Evolutionary conservation across 2,888 invertebrate genomes (phyloP).

Genomic region (Molorchus minor): DNA sequence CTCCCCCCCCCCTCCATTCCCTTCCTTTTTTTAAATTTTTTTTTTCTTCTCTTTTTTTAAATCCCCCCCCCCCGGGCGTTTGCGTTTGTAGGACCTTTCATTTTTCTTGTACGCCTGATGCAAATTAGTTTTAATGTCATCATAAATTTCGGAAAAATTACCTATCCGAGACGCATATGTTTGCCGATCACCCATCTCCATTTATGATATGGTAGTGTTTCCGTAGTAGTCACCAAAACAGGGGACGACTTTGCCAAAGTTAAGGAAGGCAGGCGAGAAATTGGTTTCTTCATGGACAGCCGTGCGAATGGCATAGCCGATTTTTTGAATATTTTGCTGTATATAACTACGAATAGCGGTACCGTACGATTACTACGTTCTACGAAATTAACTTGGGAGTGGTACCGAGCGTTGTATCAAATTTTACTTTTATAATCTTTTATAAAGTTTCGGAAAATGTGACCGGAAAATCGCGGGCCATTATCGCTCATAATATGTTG

Average conservation of each 20-base stretch:
- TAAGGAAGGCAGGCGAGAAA: no score
- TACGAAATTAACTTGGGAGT: neutral
- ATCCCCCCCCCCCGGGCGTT: no score
- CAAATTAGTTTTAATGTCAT: neutral
- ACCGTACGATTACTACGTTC: neutral
- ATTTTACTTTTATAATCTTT: slow-evolving; percentile 2
- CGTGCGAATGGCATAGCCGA: neutral
- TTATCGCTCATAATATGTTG: slow-evolving; percentile 1
- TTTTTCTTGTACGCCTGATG: slow-evolving; percentile 6
- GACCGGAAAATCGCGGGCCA: neutral
- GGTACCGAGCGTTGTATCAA: neutral
- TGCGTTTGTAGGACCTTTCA: neutral
- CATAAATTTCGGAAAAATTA: slow-evolving; percentile 2
- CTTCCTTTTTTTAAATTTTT: no score
- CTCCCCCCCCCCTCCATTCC: no score
- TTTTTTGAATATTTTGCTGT: neutral
- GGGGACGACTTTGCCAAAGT: neutral
- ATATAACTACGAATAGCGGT: slow-evolving; percentile 1
- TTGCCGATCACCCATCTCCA: no score
- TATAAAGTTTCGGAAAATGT: neutral
- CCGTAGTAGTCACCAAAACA: neutral
- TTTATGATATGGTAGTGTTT: neutral
- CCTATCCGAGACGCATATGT: no score
- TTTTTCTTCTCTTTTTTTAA: no score
- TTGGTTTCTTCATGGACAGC: neutral